phyloP scores from a whole-genome alignment of 35 echinoderm and acorn worm species.

The Anneissia japonica region DNA sequence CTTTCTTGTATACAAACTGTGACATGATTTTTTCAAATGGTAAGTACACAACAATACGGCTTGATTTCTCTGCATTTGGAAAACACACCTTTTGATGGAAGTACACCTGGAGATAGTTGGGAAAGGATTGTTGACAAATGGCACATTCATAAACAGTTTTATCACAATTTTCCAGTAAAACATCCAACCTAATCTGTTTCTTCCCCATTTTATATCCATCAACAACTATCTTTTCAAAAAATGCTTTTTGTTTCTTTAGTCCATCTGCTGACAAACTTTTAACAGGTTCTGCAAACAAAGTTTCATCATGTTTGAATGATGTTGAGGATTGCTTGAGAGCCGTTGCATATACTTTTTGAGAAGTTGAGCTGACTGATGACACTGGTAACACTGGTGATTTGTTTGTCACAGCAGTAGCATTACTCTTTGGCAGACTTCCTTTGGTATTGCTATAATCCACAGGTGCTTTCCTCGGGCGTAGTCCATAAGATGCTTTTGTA shows the following conservation, averaged over 20 bases:
- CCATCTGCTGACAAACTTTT: background rate
- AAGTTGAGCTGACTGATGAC: background rate
- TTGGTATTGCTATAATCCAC: background rate
- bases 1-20: background rate
- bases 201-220: background rate
- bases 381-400: background rate
- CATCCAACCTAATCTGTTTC: background rate
- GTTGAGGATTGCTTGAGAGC: background rate
- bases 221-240: background rate
- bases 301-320: background rate
- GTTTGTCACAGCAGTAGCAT: background rate
- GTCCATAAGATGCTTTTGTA: background rate
- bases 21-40: background rate
- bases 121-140: background rate
- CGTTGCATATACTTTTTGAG: background rate
- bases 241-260: background rate
- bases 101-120: background rate
- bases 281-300: background rate
- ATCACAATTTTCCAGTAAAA: background rate
- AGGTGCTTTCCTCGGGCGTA: background rate
- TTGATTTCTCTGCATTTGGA: background rate
- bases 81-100: background rate
- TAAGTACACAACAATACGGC: background rate
- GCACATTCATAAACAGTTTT: background rate
- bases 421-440: background rate